Evolutionary conservation across 2,888 invertebrate species (phyloP).

Genomic region (Heteromurus nitidus): DNA sequence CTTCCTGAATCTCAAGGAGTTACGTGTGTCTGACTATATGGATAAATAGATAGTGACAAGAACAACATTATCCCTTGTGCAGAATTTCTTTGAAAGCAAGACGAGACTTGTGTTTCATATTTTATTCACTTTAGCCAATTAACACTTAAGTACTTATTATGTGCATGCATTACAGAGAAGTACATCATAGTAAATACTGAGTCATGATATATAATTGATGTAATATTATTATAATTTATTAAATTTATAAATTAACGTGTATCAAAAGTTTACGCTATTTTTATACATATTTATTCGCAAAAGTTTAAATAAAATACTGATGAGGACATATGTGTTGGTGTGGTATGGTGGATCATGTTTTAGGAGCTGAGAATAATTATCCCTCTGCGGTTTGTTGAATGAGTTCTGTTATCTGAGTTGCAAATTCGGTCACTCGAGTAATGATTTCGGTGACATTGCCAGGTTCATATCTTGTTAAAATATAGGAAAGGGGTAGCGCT

Average conservation of each 20-base stretch:
- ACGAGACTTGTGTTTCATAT: background rate
- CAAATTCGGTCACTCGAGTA: background rate
- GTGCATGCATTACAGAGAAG: no score
- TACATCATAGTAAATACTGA: no score
- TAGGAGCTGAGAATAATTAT: no score
- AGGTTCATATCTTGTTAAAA: constrained; percentile 15
- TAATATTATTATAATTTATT: background rate
- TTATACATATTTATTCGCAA: no score
- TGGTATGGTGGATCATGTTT: no score
- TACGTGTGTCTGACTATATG: background rate
- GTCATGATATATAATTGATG: background rate
- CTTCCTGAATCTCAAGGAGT: background rate
- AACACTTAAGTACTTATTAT: no score
- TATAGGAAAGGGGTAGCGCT: constrained; percentile 29
- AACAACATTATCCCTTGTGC: background rate
- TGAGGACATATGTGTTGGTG: no score
- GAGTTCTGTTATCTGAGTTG: constrained; percentile 4
- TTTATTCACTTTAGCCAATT: no score
- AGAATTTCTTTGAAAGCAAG: background rate
- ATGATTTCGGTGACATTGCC: constrained; percentile 7
- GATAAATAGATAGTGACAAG: no score
- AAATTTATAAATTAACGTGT: background rate
- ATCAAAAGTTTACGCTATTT: background rate
- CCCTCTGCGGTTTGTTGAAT: background rate
- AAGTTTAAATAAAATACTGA: no score